Evolutionary conservation across 37 sponge, comb jelly and placozoan species (phyloP).

Genomic region (Beroe forskalii): DNA sequence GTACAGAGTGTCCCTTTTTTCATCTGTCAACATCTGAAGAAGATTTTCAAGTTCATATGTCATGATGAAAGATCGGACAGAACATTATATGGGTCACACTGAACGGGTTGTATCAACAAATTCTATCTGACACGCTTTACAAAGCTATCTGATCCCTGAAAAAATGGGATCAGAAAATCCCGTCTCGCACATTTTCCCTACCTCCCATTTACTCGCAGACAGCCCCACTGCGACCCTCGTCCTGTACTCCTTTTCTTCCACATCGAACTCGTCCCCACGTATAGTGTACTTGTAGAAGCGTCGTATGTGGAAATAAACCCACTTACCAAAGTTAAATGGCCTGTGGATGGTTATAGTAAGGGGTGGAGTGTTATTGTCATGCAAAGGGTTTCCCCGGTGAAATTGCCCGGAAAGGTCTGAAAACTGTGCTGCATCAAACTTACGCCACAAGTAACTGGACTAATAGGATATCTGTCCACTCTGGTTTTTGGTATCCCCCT

Average conservation of each 20-base stretch:
- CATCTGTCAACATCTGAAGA: conserved; percentile 20
- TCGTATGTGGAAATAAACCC: background rate
- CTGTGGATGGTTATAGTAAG: too few relatives aligned
- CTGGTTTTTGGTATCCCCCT: conserved; percentile 46
- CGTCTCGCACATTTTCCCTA: too few relatives aligned
- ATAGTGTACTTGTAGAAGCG: conserved; percentile 61
- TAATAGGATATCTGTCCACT: conserved; percentile 49
- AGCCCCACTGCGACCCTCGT: background rate
- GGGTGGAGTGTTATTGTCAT: background rate
- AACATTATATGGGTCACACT: too few relatives aligned
- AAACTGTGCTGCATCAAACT: too few relatives aligned
- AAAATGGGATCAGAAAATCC: too few relatives aligned
- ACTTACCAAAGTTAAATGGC: conserved; percentile 7
- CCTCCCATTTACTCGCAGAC: conserved; percentile 1
- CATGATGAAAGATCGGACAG: too few relatives aligned
- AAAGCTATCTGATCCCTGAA: too few relatives aligned
- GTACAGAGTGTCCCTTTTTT: background rate
- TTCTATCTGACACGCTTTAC: too few relatives aligned
- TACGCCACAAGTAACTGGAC: conserved; percentile 10
- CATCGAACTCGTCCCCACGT: conserved; percentile 14
- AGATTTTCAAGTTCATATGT: too few relatives aligned
- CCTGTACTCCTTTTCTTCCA: conserved; percentile 18
- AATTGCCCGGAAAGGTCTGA: too few relatives aligned
- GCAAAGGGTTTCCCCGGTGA: too few relatives aligned
- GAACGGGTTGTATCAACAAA: too few relatives aligned